Base-by-base conservation (phyloP, 2,888 invertebrate genomes). In the Lamproptera curius region DNA sequence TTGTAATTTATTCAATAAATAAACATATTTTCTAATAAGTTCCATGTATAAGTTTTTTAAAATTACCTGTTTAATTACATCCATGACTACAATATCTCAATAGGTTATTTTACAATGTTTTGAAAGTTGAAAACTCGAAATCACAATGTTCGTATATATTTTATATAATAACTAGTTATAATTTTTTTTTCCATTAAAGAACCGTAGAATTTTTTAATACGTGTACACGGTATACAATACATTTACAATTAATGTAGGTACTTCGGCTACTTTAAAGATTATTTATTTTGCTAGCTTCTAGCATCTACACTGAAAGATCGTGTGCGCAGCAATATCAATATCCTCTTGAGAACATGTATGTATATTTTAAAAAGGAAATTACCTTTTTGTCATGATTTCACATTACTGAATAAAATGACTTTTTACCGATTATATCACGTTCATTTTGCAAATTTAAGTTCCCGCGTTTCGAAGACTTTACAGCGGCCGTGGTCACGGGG, bases 31-130 rank as follows among this genome's bases (percentile, higher is more conserved):
- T 75, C 86, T 86, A 85, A 86, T 86, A 85, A 84, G 80, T 87
- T 78, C 78, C 85, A 87, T 86, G 87, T 87, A 87, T 86, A 87
- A 87, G 87, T 87, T 81, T n/a, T n/a, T 87, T 87, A 85, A 87
- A 86, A 85, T 82, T 86, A 86, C 76, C 70, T 80, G 85, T 85
- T 70, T 79, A 85, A 84, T 85, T 86, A 87, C 87, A 86, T 86
- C 70, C 76, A 87, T 83, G 84, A 86, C 85, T 84, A 87, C 83
- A 86, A 82, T 85, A 84, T 76, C 66, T 78, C 76, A 80, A 73
- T 85, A 80, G 76, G 71, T 79, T 80, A 79, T 77, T 70, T 82
- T 82, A 83, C 76, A 83, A 70, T 83, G 74, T 65, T 70, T 71
- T 81, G 78, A 80, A 85, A 84, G 81, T 78, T 80, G 79, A 80